phyloP scores from a whole-genome alignment of 1,140 invertebrate genomes.

The Delia radicum region DNA sequence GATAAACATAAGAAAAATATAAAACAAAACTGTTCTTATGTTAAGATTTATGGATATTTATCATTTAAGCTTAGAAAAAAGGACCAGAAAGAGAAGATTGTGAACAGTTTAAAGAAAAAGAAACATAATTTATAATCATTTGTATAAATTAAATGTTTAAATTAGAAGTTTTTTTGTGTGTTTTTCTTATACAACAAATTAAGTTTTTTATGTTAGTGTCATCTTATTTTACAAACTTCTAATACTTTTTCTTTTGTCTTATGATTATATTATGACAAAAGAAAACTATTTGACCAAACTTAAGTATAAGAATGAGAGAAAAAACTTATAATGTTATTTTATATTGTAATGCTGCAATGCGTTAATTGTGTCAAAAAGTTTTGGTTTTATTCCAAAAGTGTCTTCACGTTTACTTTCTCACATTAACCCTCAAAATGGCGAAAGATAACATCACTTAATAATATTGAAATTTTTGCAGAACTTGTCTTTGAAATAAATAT shows the following conservation, averaged over 20 bases:
- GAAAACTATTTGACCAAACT: slow-evolving; percentile 4
- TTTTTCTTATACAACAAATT: neutral
- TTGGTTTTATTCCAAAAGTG: neutral
- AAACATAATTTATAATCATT: neutral
- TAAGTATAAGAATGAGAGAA: neutral
- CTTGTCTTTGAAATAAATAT: too few species aligned
- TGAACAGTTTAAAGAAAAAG: neutral
- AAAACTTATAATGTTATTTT: neutral
- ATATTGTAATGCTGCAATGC: slow-evolving; percentile 4
- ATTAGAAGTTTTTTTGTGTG: neutral
- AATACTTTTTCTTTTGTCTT: neutral
- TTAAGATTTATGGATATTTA: neutral
- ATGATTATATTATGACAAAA: neutral
- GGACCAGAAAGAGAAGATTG: neutral
- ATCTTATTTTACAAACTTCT: neutral
- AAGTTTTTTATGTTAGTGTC: neutral
- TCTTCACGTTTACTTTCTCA: neutral
- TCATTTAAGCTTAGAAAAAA: neutral
- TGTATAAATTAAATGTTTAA: neutral
- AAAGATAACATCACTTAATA: too few species aligned
- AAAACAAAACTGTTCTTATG: neutral
- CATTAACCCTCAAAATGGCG: too few species aligned
- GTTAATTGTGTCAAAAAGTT: slow-evolving; percentile 24
- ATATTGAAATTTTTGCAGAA: too few species aligned
- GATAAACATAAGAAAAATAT: neutral